These are phyloP conservation scores for Ridgeia piscesae DNA, from an alignment of 1,140 invertebrate genomes.

Conservation along the genomic window DNA sequence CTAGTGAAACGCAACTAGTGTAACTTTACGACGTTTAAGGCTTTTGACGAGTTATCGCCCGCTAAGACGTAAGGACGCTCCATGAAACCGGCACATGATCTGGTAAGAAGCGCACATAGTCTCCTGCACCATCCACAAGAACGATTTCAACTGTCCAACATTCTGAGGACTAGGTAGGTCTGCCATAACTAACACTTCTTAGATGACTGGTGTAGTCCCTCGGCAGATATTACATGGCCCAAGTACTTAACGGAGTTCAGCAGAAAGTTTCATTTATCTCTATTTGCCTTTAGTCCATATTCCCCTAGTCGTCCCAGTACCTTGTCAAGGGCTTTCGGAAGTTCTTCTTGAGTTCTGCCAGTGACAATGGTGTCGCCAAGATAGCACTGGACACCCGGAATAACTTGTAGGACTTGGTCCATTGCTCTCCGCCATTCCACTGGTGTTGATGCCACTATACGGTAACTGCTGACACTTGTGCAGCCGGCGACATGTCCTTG, in stretches of 20 bases:
- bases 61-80: too few species aligned
- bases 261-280: neutral
- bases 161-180: neutral
- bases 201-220: neutral
- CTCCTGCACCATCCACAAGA: neutral
- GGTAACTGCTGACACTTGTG: slow-evolving; percentile 56
- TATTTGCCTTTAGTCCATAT: neutral
- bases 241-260: slow-evolving; percentile 8
- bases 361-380: too few species aligned
- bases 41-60: too few species aligned
- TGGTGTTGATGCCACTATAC: slow-evolving; percentile 60
- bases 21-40: too few species aligned
- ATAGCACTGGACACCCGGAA: slow-evolving; percentile 17
- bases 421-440: slow-evolving; percentile 60
- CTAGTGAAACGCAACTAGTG: too few species aligned
- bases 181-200: neutral
- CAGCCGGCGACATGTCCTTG: slow-evolving; percentile 56
- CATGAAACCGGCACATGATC: too few species aligned
- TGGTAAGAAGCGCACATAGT: neutral
- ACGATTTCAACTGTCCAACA: slow-evolving; percentile 11
- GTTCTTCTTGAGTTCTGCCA: neutral
- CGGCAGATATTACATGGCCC: neutral
- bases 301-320: neutral
- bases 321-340: neutral
- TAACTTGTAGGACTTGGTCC: slow-evolving; percentile 49